Base-by-base conservation (phyloP, 2,797 vertebrate species). In the Fundulus diaphanus region DNA sequence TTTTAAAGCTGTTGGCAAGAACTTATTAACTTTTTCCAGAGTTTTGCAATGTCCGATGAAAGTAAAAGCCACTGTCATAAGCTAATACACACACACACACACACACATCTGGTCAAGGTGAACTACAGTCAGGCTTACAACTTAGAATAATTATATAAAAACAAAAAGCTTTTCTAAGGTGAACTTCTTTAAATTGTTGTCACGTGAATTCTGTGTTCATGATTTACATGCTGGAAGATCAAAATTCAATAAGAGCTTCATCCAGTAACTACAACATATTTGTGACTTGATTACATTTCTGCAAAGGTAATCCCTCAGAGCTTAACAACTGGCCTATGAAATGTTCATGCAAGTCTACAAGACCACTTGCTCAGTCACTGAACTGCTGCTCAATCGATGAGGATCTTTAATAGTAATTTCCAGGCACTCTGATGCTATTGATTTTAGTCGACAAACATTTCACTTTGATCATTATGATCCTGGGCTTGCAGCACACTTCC, bases 381-480 rank as follows among this genome's bases (percentile, higher is more conserved):
- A 89, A 82, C 87, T 89, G 85, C 81, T 72, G 73, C 74, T 75
- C 74, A 88, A 92, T 94, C 92, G 82, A 93, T 93, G 72, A 33
- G 68, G 77, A 90, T 93, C 91, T 93, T 94, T 94, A 90, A 93
- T 92, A 90, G 90, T 89, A 92, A 93, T 94, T 94, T 94, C 91
- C 89, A 90, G 90, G 85, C 89, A 89, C 85, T 90, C 86, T 63
- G 75, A 90, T 88, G 89, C 76, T 91, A 94, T 93, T 91, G 94
- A 94, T 94, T 92, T 90, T 81, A 85, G 86, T 92, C 85, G 20
- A 91, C 92, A 93, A 93, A 92, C 91, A 92, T 94, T 93, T 93
- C 88, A 88, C 92, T 93, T 91, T 92, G 91, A 94, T 93, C 89
- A 92, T 92, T 93, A 90, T 92, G 90, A 93, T 92, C 87, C 77